Evolutionary conservation across 2,888 invertebrate genomes (phyloP).

Genomic region (Microdon myrmicae): DNA sequence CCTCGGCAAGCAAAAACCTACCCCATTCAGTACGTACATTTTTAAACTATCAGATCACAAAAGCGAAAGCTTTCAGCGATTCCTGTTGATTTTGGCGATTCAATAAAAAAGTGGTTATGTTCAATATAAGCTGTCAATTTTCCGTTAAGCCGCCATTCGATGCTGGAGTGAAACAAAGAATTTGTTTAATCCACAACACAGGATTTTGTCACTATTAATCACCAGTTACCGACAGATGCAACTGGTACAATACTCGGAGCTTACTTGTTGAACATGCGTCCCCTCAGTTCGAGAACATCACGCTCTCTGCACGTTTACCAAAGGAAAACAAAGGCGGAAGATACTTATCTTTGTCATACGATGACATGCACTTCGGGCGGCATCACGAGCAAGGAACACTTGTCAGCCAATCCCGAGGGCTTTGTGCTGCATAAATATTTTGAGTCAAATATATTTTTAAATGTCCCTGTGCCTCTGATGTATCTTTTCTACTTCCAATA

Average conservation of each 20-base stretch:
- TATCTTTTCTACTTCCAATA: conserved; percentile 4
- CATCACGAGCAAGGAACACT: conserved; percentile 36
- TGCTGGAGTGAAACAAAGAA: no score
- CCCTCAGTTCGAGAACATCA: conserved; percentile 10
- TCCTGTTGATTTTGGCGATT: no score
- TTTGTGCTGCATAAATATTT: conserved; percentile 29
- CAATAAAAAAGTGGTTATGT: no score
- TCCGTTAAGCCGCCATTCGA: no score
- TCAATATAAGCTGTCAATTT: no score
- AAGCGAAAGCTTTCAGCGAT: no score
- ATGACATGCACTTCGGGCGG: conserved; percentile 36
- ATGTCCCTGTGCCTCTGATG: conserved; percentile 9
- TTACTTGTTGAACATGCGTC: conserved; percentile 34
- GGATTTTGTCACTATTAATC: no score
- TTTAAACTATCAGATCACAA: no score
- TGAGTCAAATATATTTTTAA: conserved; percentile 19
- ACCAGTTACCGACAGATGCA: neutral
- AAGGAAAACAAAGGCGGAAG: conserved; percentile 31
- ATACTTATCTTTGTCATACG: conserved; percentile 44
- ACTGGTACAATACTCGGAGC: conserved; percentile 12
- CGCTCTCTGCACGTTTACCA: conserved; percentile 16
- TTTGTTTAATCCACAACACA: no score
- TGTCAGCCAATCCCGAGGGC: conserved; percentile 30
- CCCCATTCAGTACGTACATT: no score
- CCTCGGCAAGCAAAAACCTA: no score